phyloP scores from a whole-genome alignment of 2,797 vertebrate species.

The Nothura maculosa region DNA sequence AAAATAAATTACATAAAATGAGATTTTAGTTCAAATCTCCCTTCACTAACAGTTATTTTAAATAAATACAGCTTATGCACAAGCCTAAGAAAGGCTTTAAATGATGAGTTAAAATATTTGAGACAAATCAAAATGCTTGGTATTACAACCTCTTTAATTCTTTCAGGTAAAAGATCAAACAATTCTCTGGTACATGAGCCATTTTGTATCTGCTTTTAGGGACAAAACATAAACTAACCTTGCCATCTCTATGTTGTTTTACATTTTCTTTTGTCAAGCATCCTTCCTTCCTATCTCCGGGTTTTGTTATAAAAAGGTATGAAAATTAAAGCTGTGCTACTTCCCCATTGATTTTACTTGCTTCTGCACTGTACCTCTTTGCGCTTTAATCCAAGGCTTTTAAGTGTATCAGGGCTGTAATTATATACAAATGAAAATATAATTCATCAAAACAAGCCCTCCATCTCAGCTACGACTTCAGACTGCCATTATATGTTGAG shows the following conservation, averaged over 20 bases:
- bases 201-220: neutral
- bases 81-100: neutral
- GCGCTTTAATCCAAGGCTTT: neutral
- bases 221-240: neutral
- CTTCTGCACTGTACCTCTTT: neutral
- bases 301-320: neutral
- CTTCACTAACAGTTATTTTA: neutral
- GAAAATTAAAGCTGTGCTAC: neutral
- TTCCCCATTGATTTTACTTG: neutral
- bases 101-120: neutral
- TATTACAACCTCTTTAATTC: too few relatives aligned
- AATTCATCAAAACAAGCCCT: neutral
- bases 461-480: neutral
- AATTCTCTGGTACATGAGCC: neutral
- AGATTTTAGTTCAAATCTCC: neutral
- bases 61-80: neutral
- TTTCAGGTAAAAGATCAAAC: neutral
- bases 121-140: neutral
- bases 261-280: neutral
- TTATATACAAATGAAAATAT: neutral
- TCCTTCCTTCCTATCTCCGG: neutral
- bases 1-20: slow-evolving; percentile 8
- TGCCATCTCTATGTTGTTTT: neutral
- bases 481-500: neutral
- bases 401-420: neutral